phyloP scores from a whole-genome alignment of 2,113 vertebrate genomes.

The Panurus biarmicus region DNA sequence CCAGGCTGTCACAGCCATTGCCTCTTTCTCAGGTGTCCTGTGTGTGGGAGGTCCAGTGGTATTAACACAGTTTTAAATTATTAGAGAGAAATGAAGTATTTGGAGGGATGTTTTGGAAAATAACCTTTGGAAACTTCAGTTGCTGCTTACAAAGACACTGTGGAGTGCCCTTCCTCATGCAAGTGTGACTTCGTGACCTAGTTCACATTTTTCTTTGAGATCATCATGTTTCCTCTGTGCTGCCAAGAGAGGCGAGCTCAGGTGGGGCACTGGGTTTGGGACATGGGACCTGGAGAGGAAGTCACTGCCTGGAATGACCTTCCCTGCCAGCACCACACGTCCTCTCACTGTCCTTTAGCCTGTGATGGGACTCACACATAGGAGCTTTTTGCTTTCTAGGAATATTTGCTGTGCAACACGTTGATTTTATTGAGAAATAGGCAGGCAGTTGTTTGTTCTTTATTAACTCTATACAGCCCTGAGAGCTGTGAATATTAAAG shows the following conservation, averaged over 20 bases:
- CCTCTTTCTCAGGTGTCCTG: neutral
- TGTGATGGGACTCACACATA: neutral
- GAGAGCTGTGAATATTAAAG: neutral
- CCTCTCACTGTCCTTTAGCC: neutral
- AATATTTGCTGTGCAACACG: neutral
- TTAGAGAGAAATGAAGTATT: neutral
- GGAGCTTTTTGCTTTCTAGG: neutral
- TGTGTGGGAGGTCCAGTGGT: neutral
- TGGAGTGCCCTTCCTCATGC: neutral
- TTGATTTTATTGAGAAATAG: neutral
- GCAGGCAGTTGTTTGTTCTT: neutral
- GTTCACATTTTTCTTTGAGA: neutral
- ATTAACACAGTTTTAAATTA: neutral
- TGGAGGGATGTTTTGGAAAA: neutral
- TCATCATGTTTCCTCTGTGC: neutral
- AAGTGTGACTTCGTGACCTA: neutral
- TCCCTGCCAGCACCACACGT: fast-evolving
- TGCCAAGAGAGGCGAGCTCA: neutral
- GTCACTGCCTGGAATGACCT: neutral
- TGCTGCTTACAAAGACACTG: neutral
- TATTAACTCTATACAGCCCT: neutral
- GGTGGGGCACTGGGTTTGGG: neutral
- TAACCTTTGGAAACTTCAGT: neutral
- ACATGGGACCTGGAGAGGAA: neutral
- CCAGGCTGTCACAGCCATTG: neutral